Percentiles rank a stretch among this genome's conserved stretches.
Evolutionary conservation across 2,888 invertebrate genomes (phyloP).

Genomic region (Cordylochernes scorpioides): DNA sequence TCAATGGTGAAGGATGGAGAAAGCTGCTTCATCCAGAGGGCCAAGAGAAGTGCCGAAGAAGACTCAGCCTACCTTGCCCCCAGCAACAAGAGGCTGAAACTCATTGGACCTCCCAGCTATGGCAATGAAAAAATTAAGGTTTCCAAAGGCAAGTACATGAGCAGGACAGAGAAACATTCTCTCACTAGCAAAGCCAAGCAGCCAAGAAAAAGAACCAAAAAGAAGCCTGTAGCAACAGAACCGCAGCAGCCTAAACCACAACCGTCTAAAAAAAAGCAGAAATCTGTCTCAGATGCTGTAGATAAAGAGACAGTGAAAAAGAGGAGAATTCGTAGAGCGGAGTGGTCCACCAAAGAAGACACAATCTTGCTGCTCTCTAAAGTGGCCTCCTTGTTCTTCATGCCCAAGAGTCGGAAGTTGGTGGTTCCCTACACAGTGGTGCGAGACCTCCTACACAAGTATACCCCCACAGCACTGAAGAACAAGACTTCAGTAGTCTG

Average conservation of each 20-base stretch:
- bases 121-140: no score
- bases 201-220: background rate
- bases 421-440: conserved; percentile 18
- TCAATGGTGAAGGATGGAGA: no score
- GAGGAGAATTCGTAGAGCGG: conserved; percentile 28
- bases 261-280: conserved; percentile 6
- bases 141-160: no score
- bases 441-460: conserved; percentile 19
- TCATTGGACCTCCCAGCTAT: no score
- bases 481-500: conserved; percentile 43
- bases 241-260: no score
- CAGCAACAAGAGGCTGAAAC: no score
- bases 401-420: conserved; percentile 23
- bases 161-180: no score
- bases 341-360: conserved; percentile 41
- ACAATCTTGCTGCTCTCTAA: conserved; percentile 37
- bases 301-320: conserved; percentile 35
- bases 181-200: no score
- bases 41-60: no score
- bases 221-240: no score
- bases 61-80: no score
- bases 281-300: conserved; percentile 30
- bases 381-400: conserved; percentile 32
- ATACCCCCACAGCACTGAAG: conserved; percentile 21
- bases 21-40: background rate